phyloP scores from a whole-genome alignment of 2,113 vertebrate genomes.

The Myotis yumanensis region DNA sequence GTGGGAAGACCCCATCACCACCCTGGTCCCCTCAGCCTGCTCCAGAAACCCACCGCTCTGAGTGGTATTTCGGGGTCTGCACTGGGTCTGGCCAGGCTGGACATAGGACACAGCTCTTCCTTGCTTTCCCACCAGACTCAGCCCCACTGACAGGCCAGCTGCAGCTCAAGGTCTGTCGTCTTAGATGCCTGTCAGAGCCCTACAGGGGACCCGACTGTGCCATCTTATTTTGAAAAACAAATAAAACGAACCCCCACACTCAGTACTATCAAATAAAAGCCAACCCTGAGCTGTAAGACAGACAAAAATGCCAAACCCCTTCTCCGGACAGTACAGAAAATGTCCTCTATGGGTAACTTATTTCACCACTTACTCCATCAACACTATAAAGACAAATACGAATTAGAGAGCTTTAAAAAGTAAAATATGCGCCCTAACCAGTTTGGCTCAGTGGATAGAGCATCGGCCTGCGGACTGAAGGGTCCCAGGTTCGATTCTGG shows the following conservation, averaged over 20 bases:
- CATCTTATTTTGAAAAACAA: background rate
- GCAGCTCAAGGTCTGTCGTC: background rate
- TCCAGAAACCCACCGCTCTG: background rate
- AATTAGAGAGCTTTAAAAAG: background rate
- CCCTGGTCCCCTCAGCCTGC: rapidly evolving
- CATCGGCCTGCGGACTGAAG: too few species aligned
- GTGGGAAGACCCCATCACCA: background rate
- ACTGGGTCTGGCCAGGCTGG: rapidly evolving
- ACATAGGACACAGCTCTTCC: background rate
- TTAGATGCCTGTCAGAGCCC: background rate
- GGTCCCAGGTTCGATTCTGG: too few species aligned
- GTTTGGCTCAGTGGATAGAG: too few species aligned
- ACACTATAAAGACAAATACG: background rate
- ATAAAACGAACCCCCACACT: background rate
- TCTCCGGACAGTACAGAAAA: background rate
- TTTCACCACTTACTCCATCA: background rate
- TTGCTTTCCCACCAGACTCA: background rate
- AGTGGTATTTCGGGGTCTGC: rapidly evolving
- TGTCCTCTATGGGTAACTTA: rapidly evolving
- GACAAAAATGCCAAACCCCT: background rate
- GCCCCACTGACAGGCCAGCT: background rate
- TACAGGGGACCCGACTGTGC: background rate
- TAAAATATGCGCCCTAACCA: background rate
- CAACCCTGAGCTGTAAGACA: background rate
- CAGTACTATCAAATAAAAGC: background rate